phyloP scores from a whole-genome alignment of 2,797 vertebrate species.

The Phoebastria nigripes region DNA sequence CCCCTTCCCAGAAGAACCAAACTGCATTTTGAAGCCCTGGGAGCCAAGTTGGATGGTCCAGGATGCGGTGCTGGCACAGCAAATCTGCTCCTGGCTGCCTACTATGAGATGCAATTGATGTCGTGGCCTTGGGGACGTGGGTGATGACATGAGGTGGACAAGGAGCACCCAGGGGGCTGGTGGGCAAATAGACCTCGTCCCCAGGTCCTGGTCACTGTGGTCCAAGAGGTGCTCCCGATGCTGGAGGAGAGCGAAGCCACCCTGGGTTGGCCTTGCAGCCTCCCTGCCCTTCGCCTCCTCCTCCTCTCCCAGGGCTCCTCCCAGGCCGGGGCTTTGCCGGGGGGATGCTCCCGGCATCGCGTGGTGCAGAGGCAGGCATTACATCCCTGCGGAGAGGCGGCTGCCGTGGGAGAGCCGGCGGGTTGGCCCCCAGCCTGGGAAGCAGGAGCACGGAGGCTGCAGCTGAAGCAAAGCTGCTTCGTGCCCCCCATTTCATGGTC shows the following conservation, averaged over 20 bases:
- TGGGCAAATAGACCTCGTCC: background rate
- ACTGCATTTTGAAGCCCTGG: background rate
- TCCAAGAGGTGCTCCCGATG: background rate
- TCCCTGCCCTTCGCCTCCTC: background rate
- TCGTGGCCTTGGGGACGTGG: fast-evolving
- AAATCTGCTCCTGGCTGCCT: background rate
- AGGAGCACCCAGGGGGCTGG: background rate
- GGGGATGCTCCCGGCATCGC: fast-evolving
- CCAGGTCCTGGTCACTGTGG: fast-evolving
- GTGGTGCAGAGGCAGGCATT: fast-evolving
- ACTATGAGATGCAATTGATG: fast-evolving
- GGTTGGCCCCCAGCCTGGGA: background rate
- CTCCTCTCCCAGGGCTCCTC: background rate
- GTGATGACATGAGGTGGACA: background rate
- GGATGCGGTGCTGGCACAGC: background rate
- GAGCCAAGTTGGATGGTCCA: fast-evolving
- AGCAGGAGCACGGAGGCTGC: background rate
- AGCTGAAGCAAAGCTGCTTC: background rate
- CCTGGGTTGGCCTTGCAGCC: background rate
- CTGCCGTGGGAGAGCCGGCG: fast-evolving
- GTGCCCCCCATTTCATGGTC: constrained; percentile 11
- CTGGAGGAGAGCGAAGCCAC: background rate
- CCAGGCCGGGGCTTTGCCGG: fast-evolving
- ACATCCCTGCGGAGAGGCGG: background rate
- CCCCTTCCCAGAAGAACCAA: background rate